phyloP scores from a whole-genome alignment of 2,888 invertebrate species.

The Lasioglossum malachurum region DNA sequence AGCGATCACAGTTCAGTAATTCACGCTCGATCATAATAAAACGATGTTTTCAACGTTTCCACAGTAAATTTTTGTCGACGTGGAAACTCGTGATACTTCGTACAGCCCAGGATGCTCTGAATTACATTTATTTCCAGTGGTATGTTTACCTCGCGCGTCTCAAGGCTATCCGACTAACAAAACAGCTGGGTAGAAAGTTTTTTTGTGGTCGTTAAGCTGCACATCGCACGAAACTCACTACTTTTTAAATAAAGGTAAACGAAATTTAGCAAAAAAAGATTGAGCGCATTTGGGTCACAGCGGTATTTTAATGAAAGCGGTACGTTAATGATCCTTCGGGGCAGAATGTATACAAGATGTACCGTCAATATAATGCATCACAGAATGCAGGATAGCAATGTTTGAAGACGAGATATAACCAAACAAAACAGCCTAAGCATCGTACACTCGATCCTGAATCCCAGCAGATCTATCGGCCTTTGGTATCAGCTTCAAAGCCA shows the following conservation, averaged over 20 bases:
- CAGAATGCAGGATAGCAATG: background rate
- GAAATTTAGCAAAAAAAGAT: background rate
- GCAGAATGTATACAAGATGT: background rate
- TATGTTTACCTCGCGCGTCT: background rate
- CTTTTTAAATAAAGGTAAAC: background rate
- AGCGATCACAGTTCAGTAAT: background rate
- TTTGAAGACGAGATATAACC: background rate
- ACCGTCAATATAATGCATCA: background rate
- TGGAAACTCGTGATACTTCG: background rate
- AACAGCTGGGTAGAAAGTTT: background rate
- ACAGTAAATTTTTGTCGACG: background rate
- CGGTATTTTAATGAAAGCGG: constrained; percentile 5
- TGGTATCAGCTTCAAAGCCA: background rate
- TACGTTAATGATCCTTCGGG: background rate
- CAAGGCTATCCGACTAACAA: background rate
- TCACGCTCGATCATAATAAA: background rate
- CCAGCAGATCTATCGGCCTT: background rate
- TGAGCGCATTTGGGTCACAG: background rate
- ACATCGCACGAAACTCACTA: too few relatives aligned
- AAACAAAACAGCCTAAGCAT: background rate
- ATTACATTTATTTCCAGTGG: background rate
- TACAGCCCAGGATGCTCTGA: background rate
- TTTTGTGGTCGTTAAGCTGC: background rate
- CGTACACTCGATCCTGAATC: fast-evolving
- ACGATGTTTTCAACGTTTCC: background rate